A percentile compares a stretch with the other conserved stretches of the same genome.
Conservation (phyloP, 92 coral and sea anemone genomes). For the Porites lobata region DNA sequence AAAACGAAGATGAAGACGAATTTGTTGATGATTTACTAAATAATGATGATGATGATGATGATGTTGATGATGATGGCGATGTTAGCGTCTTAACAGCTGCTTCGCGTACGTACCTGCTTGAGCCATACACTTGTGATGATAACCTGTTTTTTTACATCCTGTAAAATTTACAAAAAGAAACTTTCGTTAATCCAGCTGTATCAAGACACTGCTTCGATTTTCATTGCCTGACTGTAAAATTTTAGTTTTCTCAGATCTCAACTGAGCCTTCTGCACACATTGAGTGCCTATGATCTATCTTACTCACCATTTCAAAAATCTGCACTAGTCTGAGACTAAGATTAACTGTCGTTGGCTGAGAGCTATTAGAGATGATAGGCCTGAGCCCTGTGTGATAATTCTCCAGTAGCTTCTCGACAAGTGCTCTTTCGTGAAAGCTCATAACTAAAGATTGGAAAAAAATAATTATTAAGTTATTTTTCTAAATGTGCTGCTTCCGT, state of each 20-base stretch:
- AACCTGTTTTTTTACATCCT: constrained; percentile 85
- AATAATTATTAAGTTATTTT: no score
- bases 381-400: constrained; percentile 39
- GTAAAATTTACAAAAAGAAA: neutral
- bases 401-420: constrained; percentile 64
- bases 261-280: neutral
- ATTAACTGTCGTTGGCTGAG: constrained; percentile 64
- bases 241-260: neutral
- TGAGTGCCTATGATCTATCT: neutral
- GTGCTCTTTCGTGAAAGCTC: constrained; percentile 47
- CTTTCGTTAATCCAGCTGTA: neutral
- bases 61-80: neutral
- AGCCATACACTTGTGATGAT: constrained; percentile 89
- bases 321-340: constrained; percentile 81
- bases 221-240: neutral
- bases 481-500: no score
- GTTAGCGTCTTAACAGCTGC: neutral
- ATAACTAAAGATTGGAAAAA: neutral
- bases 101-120: constrained; percentile 74
- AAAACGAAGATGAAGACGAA: neutral
- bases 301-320: constrained; percentile 79
- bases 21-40: no score
- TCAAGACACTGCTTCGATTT: no score
- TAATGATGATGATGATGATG: neutral
- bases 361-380: constrained; percentile 38